Evolutionary conservation across 2,797 vertebrate species (phyloP).

Genomic region (Rhabdophis nuchalis): DNA sequence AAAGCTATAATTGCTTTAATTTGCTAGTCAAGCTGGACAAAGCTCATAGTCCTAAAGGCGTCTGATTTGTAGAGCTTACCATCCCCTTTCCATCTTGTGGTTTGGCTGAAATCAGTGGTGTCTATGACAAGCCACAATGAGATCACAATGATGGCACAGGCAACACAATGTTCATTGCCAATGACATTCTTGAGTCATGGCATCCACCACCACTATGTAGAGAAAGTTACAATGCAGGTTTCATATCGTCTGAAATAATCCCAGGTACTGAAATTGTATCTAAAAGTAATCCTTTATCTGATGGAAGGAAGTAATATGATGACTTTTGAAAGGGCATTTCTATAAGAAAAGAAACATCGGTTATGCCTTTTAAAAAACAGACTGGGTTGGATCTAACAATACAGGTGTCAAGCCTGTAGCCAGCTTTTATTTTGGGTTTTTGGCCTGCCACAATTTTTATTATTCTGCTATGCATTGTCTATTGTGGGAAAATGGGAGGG

Average conservation of each 20-base stretch:
- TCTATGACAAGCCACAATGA: neutral
- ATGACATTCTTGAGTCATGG: neutral
- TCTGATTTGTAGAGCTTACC: neutral
- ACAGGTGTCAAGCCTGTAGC: no score
- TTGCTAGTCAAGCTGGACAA: neutral
- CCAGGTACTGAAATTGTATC: constrained; percentile 12
- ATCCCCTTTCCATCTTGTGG: neutral
- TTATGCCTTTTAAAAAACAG: neutral
- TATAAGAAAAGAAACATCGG: neutral
- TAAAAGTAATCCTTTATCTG: constrained; percentile 2
- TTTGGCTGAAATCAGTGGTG: neutral
- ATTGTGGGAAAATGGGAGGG: no score
- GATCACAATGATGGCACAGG: neutral
- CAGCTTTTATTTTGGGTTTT: no score
- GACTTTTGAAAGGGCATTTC: constrained; percentile 31
- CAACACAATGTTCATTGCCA: neutral
- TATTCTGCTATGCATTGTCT: no score
- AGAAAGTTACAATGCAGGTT: neutral
- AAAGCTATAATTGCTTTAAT: neutral
- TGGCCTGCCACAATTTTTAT: no score
- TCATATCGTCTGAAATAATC: constrained; percentile 18
- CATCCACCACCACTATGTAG: neutral
- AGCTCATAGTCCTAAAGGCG: neutral
- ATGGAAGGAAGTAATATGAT: constrained; percentile 13
- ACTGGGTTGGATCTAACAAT: neutral